phyloP scores from a whole-genome alignment of 2,797 vertebrate genomes.

The Pipistrellus pipistrellus region DNA sequence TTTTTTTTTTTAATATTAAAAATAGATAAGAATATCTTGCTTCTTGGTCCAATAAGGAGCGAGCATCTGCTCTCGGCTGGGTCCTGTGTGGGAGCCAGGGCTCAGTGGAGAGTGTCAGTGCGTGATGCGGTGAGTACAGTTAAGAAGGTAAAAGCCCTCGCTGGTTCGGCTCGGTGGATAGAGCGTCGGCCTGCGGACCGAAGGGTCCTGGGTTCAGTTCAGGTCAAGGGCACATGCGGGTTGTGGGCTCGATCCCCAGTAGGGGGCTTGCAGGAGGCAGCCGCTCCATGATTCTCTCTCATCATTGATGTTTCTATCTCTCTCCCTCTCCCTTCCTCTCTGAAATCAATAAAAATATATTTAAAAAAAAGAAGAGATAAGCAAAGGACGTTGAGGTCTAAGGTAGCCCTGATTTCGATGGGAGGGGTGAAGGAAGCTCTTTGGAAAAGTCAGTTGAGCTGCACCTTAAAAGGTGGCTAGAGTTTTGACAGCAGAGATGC shows the following conservation, averaged over 20 bases:
- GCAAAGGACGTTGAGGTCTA: neutral
- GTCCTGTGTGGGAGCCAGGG: neutral
- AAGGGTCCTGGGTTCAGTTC: too few species aligned
- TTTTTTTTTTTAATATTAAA: neutral
- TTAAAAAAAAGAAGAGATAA: too few species aligned
- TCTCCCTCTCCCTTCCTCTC: too few species aligned
- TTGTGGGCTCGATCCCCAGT: too few species aligned
- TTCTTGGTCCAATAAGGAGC: neutral
- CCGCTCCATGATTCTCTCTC: too few species aligned
- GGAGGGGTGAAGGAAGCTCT: neutral
- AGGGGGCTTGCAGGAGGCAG: too few species aligned
- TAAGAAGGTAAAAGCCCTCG: neutral
- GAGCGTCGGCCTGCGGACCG: too few species aligned
- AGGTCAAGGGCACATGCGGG: too few species aligned
- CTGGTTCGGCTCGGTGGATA: too few species aligned
- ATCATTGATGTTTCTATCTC: too few species aligned
- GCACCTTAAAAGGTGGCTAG: neutral
- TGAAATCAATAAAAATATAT: too few species aligned
- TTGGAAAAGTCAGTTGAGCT: neutral
- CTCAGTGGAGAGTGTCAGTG: neutral
- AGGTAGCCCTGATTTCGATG: neutral
- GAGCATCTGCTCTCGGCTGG: neutral
- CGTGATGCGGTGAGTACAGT: neutral
- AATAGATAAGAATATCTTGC: neutral
- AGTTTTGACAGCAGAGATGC: constrained; percentile 23